Base-by-base conservation (phyloP, 2,888 invertebrate species). In the Cyclophora punctaria region DNA sequence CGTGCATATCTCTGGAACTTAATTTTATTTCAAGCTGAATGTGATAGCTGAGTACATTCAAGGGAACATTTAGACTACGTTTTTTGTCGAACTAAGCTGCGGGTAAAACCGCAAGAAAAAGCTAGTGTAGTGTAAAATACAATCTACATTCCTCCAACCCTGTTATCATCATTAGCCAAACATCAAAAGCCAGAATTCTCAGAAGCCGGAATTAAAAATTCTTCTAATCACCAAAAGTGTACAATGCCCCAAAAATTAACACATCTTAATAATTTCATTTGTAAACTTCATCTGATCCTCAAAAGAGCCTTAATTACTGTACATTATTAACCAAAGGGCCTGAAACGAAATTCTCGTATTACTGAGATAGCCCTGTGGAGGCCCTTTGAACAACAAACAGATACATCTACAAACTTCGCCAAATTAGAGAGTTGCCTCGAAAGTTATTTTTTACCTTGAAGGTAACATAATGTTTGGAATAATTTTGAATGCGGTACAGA, bases 331-430 rank as follows among this genome's bases (percentile, higher is more conserved):
- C 48, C 45, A 57, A 59, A 50, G 50, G 57, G 51, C 37, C 49
- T 50, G 48, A 56, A 57, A 50, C 50, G 40, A 51, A 58, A 55
- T 58, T 54, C 52, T 56, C 59, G 55, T 51, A 57, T 64, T 64
- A 62, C 59, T 53, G 57, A 58, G 57, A 60, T 58, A 51, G 53
- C 46, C 53, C 60, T 50, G 41, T 49, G 6, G 55, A 55, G 60
- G 47, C 54, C 50, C 52, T 60, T 58, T 58, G 52, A 54, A 49
- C 58, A 53, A 53, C 53, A 57, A 55, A 37, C 5, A 37, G 4
- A 37, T 37, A 37, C 37, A 37, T 52, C 50, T 55, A 56, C 60
- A 60, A 60, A 58, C 58, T 60, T 56, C 54, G 58, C 50, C 44
- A 60, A 60, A 60, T 60, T 60, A 60, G 48, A 52, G 56, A 56